phyloP scores from a whole-genome alignment of 2,113 vertebrate genomes.

The Opisthocomus hoazin region DNA sequence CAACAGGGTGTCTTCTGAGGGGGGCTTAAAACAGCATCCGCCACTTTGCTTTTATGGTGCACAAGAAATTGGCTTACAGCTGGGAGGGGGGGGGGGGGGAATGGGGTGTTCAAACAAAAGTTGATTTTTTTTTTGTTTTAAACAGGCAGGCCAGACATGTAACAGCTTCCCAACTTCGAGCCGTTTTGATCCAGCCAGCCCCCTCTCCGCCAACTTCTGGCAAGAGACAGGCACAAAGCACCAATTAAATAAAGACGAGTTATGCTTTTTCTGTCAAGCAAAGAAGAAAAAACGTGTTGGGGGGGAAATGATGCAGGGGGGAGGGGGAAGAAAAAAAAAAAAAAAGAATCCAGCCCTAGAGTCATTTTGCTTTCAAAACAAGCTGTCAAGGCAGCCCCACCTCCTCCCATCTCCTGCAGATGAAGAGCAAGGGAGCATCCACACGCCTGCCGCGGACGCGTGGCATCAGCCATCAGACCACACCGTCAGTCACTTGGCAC shows the following conservation, averaged over 20 bases:
- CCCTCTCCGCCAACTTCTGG: background rate
- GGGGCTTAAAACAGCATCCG: background rate
- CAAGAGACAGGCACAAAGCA: conserved; percentile 56
- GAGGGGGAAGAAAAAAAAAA: background rate
- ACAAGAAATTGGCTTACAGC: background rate
- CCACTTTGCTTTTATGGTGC: background rate
- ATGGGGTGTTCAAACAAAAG: background rate
- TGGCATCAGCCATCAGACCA: conserved; percentile 24
- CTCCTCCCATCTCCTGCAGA: background rate
- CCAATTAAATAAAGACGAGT: conserved; percentile 51
- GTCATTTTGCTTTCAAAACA: conserved; percentile 48
- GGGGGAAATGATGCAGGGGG: background rate
- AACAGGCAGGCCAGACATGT: background rate
- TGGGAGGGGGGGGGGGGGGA: too few relatives aligned
- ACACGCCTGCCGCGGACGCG: rapidly evolving
- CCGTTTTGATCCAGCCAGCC: conserved; percentile 26
- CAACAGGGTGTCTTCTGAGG: background rate
- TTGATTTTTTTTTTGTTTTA: background rate
- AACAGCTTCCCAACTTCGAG: conserved; percentile 4
- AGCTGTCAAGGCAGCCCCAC: conserved; percentile 24
- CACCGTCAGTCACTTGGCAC: conserved; percentile 23
- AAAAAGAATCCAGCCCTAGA: background rate
- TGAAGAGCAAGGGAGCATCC: background rate
- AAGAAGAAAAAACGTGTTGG: background rate
- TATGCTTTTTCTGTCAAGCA: conserved; percentile 54